Conservation (phyloP, 2,113 vertebrate species). For the Bubalus kerabau region DNA sequence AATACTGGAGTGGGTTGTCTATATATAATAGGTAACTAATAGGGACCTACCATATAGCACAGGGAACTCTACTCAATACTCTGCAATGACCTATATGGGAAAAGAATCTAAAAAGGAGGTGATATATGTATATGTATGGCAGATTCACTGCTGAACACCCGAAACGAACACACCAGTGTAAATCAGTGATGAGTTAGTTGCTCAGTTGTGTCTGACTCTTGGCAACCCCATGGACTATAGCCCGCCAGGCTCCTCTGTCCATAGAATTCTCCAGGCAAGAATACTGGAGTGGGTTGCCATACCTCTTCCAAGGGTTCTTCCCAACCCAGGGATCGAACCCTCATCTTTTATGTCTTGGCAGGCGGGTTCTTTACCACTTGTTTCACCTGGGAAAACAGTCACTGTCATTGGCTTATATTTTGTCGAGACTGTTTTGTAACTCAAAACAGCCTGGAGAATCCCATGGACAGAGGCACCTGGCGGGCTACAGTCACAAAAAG, state of each 20-base stretch:
- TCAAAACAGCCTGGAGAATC: background rate
- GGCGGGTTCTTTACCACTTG: background rate
- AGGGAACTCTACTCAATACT: background rate
- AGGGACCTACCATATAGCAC: background rate
- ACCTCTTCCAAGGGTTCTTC: background rate
- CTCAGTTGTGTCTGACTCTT: background rate
- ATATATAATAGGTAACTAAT: background rate
- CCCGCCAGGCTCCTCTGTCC: background rate
- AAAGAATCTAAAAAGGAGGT: background rate
- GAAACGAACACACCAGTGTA: background rate
- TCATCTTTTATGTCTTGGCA: background rate
- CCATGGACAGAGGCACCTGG: background rate
- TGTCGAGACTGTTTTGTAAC: background rate
- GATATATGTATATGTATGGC: background rate
- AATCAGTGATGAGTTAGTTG: background rate
- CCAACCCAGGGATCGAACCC: background rate
- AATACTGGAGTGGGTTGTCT: too few species aligned
- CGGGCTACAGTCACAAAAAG: background rate
- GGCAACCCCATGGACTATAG: background rate
- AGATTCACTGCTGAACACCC: background rate
- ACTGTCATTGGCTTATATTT: background rate
- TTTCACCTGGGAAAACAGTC: background rate
- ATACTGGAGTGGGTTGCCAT: background rate
- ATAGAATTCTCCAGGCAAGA: background rate
- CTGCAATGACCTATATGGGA: background rate